Conservation (phyloP, 2,888 invertebrate genomes). For the Pardosa pseudoannulata region DNA sequence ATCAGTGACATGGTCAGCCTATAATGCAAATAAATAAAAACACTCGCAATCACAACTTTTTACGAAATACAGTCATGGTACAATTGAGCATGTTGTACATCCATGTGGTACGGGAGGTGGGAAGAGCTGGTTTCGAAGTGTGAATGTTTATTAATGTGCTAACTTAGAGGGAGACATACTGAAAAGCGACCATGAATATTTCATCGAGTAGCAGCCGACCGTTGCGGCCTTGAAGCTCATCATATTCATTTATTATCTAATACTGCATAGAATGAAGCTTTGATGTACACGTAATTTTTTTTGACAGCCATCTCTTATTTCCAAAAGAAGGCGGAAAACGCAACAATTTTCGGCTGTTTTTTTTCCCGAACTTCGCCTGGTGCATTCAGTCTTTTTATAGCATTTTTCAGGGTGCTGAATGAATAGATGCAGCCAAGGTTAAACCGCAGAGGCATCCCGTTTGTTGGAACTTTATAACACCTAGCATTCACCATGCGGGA, state of each 20-base stretch:
- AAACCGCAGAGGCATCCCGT: not conserved
- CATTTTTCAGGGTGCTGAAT: not conserved
- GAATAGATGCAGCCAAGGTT: not conserved
- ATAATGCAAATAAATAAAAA: too few relatives aligned
- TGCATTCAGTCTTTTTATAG: not conserved
- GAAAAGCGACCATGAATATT: too few relatives aligned
- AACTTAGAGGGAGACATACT: too few relatives aligned
- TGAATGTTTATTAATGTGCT: too few relatives aligned
- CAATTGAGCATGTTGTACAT: too few relatives aligned
- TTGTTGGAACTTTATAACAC: not conserved
- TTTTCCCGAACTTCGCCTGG: not conserved
- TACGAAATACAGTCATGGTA: too few relatives aligned
- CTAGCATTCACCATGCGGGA: not conserved
- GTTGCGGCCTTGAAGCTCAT: slow-evolving; percentile 3
- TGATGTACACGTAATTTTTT: not conserved
- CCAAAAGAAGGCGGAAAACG: not conserved
- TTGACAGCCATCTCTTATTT: not conserved
- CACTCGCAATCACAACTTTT: too few relatives aligned
- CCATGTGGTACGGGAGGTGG: too few relatives aligned
- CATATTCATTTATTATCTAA: slow-evolving; percentile 10
- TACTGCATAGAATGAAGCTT: not conserved
- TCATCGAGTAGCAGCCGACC: not conserved
- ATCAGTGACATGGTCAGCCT: too few relatives aligned
- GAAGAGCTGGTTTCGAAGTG: too few relatives aligned
- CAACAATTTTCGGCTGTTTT: not conserved